Conservation (phyloP, 2,797 vertebrate genomes). For the Epinephelus coioides region DNA sequence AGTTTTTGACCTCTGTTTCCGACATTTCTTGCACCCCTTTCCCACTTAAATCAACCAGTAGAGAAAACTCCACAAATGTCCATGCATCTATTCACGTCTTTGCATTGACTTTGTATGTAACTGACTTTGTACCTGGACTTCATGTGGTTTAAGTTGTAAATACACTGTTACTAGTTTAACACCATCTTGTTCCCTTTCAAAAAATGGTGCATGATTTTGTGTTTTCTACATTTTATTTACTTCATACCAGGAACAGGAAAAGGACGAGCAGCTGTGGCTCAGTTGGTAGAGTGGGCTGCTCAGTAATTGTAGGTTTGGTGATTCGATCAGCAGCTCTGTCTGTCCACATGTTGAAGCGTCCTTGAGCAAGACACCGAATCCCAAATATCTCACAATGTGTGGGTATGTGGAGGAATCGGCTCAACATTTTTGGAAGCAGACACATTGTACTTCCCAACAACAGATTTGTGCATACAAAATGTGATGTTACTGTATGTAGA, state of each 20-base stretch:
- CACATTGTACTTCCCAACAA: not conserved
- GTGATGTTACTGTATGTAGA: too few species aligned
- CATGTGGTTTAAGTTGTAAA: not conserved
- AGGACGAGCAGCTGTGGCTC: not conserved
- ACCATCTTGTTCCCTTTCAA: not conserved
- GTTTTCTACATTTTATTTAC: not conserved
- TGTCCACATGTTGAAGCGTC: not conserved
- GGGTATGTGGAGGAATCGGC: not conserved
- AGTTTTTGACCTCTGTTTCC: not conserved
- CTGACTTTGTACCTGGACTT: not conserved
- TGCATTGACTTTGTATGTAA: too few species aligned
- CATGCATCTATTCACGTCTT: too few species aligned
- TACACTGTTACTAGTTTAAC: not conserved
- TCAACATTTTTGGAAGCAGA: not conserved
- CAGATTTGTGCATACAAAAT: not conserved
- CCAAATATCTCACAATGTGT: not conserved
- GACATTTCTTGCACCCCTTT: too few species aligned
- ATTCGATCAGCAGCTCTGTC: not conserved
- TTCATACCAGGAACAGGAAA: not conserved
- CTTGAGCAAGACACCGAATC: not conserved
- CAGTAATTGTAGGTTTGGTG: constrained; percentile 1
- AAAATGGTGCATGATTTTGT: not conserved
- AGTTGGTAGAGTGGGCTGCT: constrained; percentile 2
- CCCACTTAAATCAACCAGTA: too few species aligned
- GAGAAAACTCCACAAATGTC: too few species aligned